Percentiles rank a stretch among this genome's conserved stretches.
Conservation (phyloP, 2,797 vertebrate species). For the Xiphorhynchus erythropygius region DNA sequence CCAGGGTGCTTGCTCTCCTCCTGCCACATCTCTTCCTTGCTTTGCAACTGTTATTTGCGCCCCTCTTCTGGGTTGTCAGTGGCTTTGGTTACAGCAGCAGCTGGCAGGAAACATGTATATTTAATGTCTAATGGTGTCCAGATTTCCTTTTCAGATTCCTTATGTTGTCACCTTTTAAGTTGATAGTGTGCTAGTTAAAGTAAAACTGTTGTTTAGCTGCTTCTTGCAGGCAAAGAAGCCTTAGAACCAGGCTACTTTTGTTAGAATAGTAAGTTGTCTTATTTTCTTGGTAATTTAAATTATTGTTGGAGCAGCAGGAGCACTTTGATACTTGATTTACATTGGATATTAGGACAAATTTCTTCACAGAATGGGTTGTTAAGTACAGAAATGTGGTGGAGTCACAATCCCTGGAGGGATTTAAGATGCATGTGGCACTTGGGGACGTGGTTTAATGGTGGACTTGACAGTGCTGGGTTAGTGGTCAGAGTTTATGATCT, state of each 20-base stretch:
- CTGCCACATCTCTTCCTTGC: neutral
- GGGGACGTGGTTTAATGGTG: neutral
- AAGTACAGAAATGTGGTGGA: accelerated
- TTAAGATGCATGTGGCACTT: accelerated
- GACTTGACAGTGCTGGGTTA: neutral
- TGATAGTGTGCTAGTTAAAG: neutral
- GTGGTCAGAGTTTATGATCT: accelerated
- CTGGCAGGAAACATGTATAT: neutral
- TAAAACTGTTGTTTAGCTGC: neutral
- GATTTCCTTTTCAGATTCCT: neutral
- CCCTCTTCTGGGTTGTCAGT: neutral
- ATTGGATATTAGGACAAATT: neutral
- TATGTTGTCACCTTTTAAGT: neutral
- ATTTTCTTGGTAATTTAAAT: neutral
- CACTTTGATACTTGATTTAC: neutral
- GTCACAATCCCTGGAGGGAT: neutral
- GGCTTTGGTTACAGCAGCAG: neutral
- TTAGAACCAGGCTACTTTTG: neutral
- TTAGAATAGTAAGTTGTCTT: neutral
- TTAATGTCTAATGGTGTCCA: neutral
- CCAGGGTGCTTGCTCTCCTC: neutral
- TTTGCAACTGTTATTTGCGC: neutral
- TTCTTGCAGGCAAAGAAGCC: neutral
- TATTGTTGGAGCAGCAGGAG: neutral
- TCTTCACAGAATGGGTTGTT: neutral